Evolutionary conservation across 1,140 invertebrate genomes (phyloP).

Genomic region (Druon quercuslanigerum): DNA sequence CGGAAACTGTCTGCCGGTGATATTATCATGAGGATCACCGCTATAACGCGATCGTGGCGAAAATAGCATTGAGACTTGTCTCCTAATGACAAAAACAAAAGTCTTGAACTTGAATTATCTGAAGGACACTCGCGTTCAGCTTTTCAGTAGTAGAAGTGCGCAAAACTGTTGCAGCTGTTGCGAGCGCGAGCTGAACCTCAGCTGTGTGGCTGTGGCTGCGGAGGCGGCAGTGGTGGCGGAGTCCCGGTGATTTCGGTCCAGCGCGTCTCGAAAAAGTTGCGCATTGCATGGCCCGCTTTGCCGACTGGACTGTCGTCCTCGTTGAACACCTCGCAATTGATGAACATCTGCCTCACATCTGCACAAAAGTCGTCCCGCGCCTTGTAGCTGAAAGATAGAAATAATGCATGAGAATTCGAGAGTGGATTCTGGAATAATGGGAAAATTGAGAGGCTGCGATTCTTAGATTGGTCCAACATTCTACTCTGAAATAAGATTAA

Average conservation of each 20-base stretch:
- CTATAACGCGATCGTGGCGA: slow-evolving; percentile 26
- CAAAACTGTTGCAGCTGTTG: slow-evolving; percentile 74
- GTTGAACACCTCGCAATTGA: slow-evolving; percentile 98
- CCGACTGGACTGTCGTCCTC: slow-evolving; percentile 98
- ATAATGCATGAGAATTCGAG: no score
- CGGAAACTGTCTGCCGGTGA: slow-evolving; percentile 17
- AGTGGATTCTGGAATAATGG: no score
- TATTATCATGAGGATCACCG: neutral
- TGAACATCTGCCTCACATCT: slow-evolving; percentile 94
- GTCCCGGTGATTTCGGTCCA: slow-evolving; percentile 83
- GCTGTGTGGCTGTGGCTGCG: slow-evolving; percentile 70
- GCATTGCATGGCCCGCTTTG: slow-evolving; percentile 93
- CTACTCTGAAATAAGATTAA: no score
- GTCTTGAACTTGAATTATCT: slow-evolving; percentile 21
- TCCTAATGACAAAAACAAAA: slow-evolving; percentile 20
- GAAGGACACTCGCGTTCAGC: slow-evolving; percentile 21
- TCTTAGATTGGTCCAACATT: no score
- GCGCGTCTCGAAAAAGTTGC: slow-evolving; percentile 92
- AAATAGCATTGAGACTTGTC: neutral
- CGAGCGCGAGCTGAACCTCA: slow-evolving; percentile 74
- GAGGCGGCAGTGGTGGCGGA: slow-evolving; percentile 53
- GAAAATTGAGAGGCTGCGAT: no score
- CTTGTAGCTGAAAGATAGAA: slow-evolving; percentile 83
- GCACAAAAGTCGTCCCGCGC: slow-evolving; percentile 90
- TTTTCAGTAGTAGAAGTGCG: slow-evolving; percentile 73